Conservation (phyloP, 2,113 vertebrate genomes). For the Rhadina sibilatrix region DNA sequence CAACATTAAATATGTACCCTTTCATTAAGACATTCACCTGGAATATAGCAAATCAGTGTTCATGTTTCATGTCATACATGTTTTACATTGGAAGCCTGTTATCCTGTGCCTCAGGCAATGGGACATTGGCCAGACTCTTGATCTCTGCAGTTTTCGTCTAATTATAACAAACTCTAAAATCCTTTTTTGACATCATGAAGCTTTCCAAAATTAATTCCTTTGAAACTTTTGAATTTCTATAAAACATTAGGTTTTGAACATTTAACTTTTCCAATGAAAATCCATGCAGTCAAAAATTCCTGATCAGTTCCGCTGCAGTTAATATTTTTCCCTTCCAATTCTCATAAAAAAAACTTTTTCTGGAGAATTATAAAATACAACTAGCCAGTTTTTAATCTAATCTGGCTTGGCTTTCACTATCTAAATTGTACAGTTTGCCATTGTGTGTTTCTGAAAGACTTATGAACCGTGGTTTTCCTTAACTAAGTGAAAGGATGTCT, state of each 20-base stretch:
- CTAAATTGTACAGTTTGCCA: slow-evolving; percentile 38
- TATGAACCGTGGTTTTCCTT: slow-evolving; percentile 67
- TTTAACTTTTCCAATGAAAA: background rate
- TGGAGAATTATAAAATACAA: slow-evolving; percentile 7
- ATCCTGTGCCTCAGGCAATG: background rate
- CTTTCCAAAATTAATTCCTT: background rate
- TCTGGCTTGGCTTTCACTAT: slow-evolving; percentile 12
- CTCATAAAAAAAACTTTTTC: slow-evolving; percentile 6
- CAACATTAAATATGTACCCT: background rate
- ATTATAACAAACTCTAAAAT: background rate
- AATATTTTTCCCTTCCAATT: background rate
- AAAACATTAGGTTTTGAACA: background rate
- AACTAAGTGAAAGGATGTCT: slow-evolving; percentile 56
- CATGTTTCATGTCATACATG: background rate
- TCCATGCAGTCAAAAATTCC: background rate
- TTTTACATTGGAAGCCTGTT: background rate
- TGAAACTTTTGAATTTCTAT: background rate
- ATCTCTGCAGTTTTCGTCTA: background rate
- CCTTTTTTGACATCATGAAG: background rate
- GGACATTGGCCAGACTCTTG: background rate
- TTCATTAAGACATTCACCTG: background rate
- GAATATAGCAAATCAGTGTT: background rate
- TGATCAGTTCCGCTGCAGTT: background rate
- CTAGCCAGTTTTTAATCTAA: slow-evolving; percentile 8
- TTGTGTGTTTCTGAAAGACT: slow-evolving; percentile 60